phyloP scores from a whole-genome alignment of 2,797 vertebrate genomes.

The Perdix hodgsoniae region DNA sequence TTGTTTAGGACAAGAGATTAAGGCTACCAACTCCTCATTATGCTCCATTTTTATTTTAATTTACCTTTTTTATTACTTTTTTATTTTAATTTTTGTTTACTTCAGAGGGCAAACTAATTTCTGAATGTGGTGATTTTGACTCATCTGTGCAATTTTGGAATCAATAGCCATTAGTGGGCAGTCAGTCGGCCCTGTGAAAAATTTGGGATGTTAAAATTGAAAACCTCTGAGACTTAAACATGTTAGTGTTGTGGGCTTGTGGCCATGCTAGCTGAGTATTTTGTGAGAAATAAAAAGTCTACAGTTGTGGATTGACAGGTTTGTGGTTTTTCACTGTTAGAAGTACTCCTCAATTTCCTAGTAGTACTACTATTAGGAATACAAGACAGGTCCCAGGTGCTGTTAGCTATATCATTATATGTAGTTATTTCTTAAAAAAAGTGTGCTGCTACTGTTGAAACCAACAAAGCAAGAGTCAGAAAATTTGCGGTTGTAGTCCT shows the following conservation, averaged over 20 bases:
- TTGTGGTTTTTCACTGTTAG: neutral
- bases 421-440: neutral
- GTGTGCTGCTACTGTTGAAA: neutral
- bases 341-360: neutral
- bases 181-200: neutral
- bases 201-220: neutral
- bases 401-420: neutral
- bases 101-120: neutral
- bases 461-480: fast-evolving
- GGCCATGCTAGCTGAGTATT: neutral
- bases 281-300: neutral
- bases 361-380: neutral
- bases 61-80: neutral
- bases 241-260: neutral
- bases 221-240: neutral
- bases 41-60: neutral
- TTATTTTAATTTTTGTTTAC: neutral
- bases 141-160: neutral
- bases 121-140: neutral
- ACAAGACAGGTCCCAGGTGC: neutral
- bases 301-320: neutral
- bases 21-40: neutral
- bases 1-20: neutral
- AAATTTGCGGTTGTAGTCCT: neutral
- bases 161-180: neutral